These are phyloP conservation scores for Onychorhynchus coronatus DNA, from an alignment of 2,113 vertebrate species.

Conservation along the genomic window DNA sequence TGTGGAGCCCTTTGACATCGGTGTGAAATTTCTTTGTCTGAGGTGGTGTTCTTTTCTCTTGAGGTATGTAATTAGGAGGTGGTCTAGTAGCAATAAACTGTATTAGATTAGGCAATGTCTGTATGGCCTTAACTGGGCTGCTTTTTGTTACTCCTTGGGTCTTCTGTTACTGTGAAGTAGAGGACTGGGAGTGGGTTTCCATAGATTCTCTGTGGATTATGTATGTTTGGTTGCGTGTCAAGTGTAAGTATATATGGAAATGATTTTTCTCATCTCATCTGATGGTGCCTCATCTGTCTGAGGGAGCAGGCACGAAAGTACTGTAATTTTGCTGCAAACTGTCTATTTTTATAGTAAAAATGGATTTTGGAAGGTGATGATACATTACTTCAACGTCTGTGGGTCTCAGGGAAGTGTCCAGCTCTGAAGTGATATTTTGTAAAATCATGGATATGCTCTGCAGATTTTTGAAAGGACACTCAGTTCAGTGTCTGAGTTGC, in stretches of 20 bases:
- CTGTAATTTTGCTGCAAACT: not conserved
- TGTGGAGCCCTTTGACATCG: not conserved
- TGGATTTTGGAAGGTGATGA: not conserved
- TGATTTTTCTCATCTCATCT: not conserved
- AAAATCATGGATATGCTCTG: not conserved
- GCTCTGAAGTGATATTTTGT: not conserved
- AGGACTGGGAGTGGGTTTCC: not conserved
- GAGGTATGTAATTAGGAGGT: not conserved
- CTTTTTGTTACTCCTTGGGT: not conserved
- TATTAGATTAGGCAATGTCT: not conserved
- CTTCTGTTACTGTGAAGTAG: not conserved
- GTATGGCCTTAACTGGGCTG: not conserved
- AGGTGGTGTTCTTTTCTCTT: not conserved
- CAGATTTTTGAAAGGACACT: not conserved
- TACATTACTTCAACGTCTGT: not conserved
- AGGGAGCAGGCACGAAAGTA: not conserved
- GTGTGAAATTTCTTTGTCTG: not conserved
- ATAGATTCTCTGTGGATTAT: accelerated
- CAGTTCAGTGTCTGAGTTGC: not conserved
- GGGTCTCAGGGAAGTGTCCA: not conserved
- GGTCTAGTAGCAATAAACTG: not conserved
- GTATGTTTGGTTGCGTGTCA: accelerated
- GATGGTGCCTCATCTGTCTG: not conserved
- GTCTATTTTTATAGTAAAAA: not conserved
- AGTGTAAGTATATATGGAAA: not conserved